Evolutionary conservation across 2,113 vertebrate species (phyloP).

Genomic region (Carassius carassius): DNA sequence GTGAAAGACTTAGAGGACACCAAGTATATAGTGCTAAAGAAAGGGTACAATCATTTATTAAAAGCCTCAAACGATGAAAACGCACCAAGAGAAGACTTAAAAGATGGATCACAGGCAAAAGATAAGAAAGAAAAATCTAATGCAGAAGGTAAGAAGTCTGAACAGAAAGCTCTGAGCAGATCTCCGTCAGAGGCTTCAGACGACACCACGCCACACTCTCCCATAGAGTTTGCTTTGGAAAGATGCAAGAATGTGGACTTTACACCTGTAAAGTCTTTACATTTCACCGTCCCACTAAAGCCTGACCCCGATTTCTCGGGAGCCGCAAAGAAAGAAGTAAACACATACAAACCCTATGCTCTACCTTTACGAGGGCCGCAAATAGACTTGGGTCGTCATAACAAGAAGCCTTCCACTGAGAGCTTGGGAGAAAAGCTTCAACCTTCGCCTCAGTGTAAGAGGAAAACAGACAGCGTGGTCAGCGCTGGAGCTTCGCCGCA

Average conservation of each 20-base stretch:
- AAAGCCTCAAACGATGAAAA: neutral
- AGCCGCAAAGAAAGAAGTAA: neutral
- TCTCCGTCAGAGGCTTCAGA: neutral
- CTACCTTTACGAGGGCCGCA: conserved; percentile 78
- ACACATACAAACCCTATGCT: conserved; percentile 75
- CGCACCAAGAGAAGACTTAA: neutral
- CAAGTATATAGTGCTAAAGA: conserved; percentile 80
- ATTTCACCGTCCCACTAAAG: conserved; percentile 47
- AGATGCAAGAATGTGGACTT: conserved; percentile 40
- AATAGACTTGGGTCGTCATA: neutral
- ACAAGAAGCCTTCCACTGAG: conserved; percentile 49
- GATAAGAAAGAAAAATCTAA: neutral
- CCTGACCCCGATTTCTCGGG: neutral
- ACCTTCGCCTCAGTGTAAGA: conserved; percentile 53
- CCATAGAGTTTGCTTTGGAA: conserved; percentile 57
- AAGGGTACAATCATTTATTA: conserved; percentile 64
- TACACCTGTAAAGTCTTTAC: conserved; percentile 52
- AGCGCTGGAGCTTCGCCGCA: conserved; percentile 60
- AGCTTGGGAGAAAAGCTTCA: neutral
- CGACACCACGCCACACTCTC: conserved; percentile 9
- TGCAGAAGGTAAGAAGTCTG: neutral
- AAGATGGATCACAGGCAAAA: neutral
- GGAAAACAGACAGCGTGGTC: conserved; percentile 53
- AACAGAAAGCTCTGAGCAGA: neutral
- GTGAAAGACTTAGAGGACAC: conserved; percentile 80